Conservation (phyloP, 2,113 vertebrate genomes). For the Rhea americana region DNA sequence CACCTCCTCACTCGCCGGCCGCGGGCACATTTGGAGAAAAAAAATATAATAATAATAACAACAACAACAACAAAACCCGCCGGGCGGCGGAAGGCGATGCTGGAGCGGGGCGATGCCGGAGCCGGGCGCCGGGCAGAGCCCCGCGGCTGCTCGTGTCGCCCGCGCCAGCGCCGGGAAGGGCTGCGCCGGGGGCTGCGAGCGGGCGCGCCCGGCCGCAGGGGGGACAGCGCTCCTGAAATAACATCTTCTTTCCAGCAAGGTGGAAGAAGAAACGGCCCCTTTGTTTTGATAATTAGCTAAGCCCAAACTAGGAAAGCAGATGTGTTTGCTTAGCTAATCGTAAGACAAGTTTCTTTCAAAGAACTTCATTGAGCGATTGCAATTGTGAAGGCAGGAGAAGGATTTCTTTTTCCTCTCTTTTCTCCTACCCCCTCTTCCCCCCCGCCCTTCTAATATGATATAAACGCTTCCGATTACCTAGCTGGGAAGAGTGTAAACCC, state of each 20-base stretch:
- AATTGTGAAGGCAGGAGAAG: conserved; percentile 11
- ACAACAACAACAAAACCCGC: no score
- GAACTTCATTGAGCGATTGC: conserved; percentile 67
- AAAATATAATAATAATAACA: no score
- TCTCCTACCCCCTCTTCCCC: not conserved
- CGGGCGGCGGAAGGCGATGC: no score
- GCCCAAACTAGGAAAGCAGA: conserved; percentile 79
- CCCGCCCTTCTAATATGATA: not conserved
- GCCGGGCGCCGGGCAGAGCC: conserved; percentile 55
- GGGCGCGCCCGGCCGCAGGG: not conserved
- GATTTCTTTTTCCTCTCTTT: not conserved
- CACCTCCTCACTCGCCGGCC: conserved; percentile 40
- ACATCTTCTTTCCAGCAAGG: conserved; percentile 78
- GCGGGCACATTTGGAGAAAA: conserved; percentile 69
- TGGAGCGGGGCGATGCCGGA: conserved; percentile 68
- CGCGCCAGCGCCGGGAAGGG: conserved; percentile 46
- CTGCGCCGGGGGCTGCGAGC: conserved; percentile 23
- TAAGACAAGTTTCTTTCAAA: conserved; percentile 78
- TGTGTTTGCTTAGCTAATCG: conserved; percentile 84
- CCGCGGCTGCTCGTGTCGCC: conserved; percentile 73
- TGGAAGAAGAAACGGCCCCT: conserved; percentile 73
- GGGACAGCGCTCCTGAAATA: conserved; percentile 72
- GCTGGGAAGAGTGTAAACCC: conserved; percentile 20
- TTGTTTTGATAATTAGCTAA: conserved; percentile 82
- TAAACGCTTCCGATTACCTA: conserved; percentile 55